Conservation (phyloP, 2,797 vertebrate species). For the Mallotus villosus region DNA sequence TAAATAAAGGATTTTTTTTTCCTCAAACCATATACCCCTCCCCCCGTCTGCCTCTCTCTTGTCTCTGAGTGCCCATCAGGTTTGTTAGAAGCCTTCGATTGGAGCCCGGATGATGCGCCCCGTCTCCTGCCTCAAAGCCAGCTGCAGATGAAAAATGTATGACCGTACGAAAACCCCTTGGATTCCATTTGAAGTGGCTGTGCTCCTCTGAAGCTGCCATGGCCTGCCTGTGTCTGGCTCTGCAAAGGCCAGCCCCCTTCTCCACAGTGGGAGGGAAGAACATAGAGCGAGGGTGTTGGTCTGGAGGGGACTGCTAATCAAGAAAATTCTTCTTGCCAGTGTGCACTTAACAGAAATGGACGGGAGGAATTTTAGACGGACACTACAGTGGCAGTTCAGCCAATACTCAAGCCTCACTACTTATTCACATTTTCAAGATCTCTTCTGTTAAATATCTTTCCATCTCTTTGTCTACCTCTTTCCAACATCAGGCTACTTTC, state of each 20-base stretch:
- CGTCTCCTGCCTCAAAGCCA: constrained; percentile 74
- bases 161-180: constrained; percentile 70
- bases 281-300: constrained; percentile 34
- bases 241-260: constrained; percentile 55
- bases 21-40: constrained; percentile 51
- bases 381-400: background rate
- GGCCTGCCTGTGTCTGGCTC: constrained; percentile 58
- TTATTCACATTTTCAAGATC: background rate
- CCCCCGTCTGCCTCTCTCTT: constrained; percentile 51
- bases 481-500: constrained; percentile 3
- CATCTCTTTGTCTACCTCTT: constrained; percentile 5
- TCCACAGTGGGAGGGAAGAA: constrained; percentile 61
- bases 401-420: background rate
- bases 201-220: constrained; percentile 72
- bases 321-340: constrained; percentile 39
- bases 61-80: constrained; percentile 61
- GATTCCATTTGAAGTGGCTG: constrained; percentile 77
- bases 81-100: constrained; percentile 70
- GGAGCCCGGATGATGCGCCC: constrained; percentile 54
- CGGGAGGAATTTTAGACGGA: background rate
- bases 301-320: constrained; percentile 47
- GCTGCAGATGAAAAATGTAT: constrained; percentile 83
- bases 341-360: constrained; percentile 52
- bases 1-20: constrained; percentile 65
- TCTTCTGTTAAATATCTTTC: background rate